Evolutionary conservation across 2,113 vertebrate genomes (phyloP).

Genomic region (Colius striatus): DNA sequence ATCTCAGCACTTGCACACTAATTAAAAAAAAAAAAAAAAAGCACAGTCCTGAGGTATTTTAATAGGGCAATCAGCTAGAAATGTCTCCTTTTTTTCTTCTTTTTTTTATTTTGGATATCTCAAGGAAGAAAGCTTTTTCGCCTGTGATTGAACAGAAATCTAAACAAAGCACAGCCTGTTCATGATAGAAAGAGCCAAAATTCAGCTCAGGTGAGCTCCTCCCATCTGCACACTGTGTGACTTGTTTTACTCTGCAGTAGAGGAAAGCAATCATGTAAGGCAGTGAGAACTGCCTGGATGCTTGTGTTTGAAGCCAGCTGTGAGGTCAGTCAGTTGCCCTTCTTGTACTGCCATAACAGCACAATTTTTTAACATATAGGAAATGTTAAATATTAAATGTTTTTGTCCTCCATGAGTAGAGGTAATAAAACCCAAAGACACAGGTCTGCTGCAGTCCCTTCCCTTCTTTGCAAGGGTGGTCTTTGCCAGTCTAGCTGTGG

Average conservation of each 20-base stretch:
- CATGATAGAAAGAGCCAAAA: neutral
- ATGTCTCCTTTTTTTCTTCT: neutral
- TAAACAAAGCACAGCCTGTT: conserved; percentile 52
- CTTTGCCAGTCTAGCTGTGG: neutral
- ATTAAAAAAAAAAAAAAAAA: neutral
- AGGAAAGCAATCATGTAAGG: neutral
- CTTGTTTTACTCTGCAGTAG: conserved; percentile 32
- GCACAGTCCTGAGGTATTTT: neutral
- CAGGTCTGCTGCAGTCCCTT: neutral
- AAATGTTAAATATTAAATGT: conserved; percentile 46
- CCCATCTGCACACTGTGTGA: conserved; percentile 39
- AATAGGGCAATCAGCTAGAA: neutral
- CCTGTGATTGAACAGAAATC: neutral
- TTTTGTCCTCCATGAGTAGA: neutral
- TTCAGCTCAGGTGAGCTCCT: conserved; percentile 34
- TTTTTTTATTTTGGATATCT: neutral
- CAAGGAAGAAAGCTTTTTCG: neutral
- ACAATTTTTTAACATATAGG: neutral
- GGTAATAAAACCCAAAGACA: neutral
- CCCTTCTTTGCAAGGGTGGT: neutral
- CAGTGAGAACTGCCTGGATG: neutral
- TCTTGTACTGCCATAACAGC: neutral
- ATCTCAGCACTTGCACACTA: neutral
- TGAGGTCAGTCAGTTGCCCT: conserved; percentile 27
- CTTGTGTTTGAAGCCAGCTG: conserved; percentile 57